Base-by-base conservation (phyloP, 2,113 vertebrate species). In the Hipposideros armiger region DNA sequence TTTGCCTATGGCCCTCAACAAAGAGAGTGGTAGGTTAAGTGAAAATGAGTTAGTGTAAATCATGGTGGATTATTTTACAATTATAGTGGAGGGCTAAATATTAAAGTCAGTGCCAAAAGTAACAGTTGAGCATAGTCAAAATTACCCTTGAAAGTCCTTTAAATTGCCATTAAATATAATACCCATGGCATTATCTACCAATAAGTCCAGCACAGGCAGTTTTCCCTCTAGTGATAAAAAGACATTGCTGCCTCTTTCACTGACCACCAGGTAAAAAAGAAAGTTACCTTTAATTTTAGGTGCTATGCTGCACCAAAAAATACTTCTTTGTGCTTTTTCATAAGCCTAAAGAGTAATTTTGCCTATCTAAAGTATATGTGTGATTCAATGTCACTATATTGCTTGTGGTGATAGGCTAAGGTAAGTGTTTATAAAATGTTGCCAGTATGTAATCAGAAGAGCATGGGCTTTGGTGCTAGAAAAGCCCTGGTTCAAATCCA, bases 11-110 rank as follows among this genome's bases (percentile, higher is more conserved):
- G 8, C n/a, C 11, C 9, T 91, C 20, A 84, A 95, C 40, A 47
- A 56, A 80, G 82, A 67, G 76, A 60, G 16, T 85, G 11, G 50
- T 54, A 58, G 50, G 7, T 69, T 87, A 76, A 66, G 50, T 86
- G n/a, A 82, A 95, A 95, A 76, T 76, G 47, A 78, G 64, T 84
- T 92, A 67, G 32, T 83, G 4, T 78, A 93, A 96, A 85, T 90
- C 30, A 28, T 64, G n/a, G 28, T 58, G 40, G 52, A 58, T 85
- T 94, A 58, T 70, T 19, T 73, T 90, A 58, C 42, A 95, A 0
- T 56, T 88, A 45, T 3, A 66, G 14, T 78, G 50, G 54, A 87
- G 30, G 50, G 30, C 64, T 89, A 69, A 88, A n/a, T 92, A 52
- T 80, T 88, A 60, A 76, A 94, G 42, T 72, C 76, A 78, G n/a